These are phyloP conservation scores for Aplysia californica DNA, from an alignment of 1,140 invertebrate genomes.

Conservation along the genomic window DNA sequence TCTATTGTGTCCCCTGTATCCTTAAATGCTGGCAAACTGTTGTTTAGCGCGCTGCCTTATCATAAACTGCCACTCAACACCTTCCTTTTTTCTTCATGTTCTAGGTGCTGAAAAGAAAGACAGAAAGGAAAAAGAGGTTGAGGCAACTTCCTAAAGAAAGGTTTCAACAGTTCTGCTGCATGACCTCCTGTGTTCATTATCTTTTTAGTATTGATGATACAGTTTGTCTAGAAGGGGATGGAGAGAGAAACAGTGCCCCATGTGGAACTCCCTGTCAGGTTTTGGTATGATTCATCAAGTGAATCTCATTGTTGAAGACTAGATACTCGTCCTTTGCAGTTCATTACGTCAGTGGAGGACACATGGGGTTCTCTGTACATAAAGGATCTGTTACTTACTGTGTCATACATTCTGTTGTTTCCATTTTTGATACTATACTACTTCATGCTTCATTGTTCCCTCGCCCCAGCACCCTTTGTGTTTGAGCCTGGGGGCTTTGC, in stretches of 20 bases:
- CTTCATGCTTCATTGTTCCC: no score
- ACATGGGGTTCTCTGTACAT: no score
- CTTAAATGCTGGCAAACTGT: background rate
- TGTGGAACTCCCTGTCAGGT: background rate
- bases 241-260: background rate
- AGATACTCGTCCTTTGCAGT: background rate
- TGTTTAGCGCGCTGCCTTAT: background rate
- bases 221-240: background rate
- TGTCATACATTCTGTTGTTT: no score
- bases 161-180: background rate
- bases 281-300: background rate
- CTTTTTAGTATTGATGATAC: background rate
- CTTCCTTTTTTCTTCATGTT: background rate
- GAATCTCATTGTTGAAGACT: background rate
- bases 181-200: background rate
- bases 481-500: no score
- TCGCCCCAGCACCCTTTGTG: no score
- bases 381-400: no score
- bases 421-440: no score
- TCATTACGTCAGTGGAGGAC: no score
- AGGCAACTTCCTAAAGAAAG: slow-evolving; percentile 1
- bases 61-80: background rate
- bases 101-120: slow-evolving; percentile 26
- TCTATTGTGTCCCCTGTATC: background rate
- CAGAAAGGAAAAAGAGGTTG: slow-evolving; percentile 9